These are phyloP conservation scores for Paelopatides confundens DNA, from an alignment of 53 echinoderm and acorn worm genomes.

Conservation along the genomic window DNA sequence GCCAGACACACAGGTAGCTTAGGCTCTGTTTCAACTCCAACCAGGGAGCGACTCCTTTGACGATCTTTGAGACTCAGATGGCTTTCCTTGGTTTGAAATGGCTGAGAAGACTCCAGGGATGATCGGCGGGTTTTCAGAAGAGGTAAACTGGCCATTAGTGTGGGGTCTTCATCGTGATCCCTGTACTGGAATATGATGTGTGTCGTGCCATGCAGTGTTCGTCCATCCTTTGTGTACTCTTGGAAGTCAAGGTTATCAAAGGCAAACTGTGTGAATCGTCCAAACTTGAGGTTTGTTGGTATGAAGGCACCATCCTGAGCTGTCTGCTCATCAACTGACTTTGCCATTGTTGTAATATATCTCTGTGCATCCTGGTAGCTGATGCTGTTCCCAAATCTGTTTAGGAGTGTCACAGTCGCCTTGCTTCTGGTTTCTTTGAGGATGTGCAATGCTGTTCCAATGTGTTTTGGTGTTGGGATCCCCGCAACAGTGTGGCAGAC, in stretches of 20 bases:
- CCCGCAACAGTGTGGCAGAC: neutral
- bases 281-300: neutral
- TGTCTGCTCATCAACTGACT: neutral
- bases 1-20: too few relatives aligned
- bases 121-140: too few relatives aligned
- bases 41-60: too few relatives aligned
- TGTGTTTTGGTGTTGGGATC: neutral
- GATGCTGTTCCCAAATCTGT: neutral
- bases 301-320: neutral
- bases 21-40: too few relatives aligned
- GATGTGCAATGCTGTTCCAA: neutral
- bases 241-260: constrained; percentile 6
- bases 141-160: neutral
- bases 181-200: constrained; percentile 8
- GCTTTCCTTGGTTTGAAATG: too few relatives aligned
- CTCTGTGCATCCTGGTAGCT: constrained; percentile 24
- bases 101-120: too few relatives aligned
- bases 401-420: neutral
- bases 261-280: neutral
- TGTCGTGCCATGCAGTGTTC: neutral
- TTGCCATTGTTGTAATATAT: neutral
- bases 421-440: neutral
- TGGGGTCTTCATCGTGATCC: neutral
- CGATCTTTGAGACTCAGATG: too few relatives aligned
- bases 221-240: neutral